Evolutionary conservation across 2,888 invertebrate species (phyloP), one percentile per base, ranked within the genome.

Genomic region (Troilus luridus): DNA sequence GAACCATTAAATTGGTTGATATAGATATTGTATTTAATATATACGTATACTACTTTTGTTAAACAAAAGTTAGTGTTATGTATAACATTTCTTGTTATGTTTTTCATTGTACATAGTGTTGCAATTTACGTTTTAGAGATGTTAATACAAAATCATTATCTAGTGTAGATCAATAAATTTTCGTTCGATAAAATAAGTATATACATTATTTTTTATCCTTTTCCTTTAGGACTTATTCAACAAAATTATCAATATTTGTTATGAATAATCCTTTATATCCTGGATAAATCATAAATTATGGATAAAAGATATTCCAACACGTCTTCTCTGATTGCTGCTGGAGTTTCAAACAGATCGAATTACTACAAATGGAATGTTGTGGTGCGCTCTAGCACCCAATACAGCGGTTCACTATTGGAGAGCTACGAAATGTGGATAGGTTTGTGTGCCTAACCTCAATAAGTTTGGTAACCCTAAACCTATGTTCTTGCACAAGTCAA

Each of bases 31-130:
- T 88, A 88, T 60, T 41, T 62, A 88, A 64, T 59, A 41, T 64
- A 11, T 12, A 59, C 7, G 17, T 64, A 64, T 60, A 88, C 88
- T 62, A 62, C 89, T 89, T 67, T 89, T 89, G 89, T 89, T 89
- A 89, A 89, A 89, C 89, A 89, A 64, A 72, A 89, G 89, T 89
- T 89, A 54, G 72, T 72, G 89, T 89, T 90, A 90, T 90, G 85
- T 90, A 90, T 81, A 90, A 85, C 85, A 90, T 90, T 90, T 88
- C 56, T 90, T 90, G 90, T 90, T 90, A 90, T 90, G 90, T 90
- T 90, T 85, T 67, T 90, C 56, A 77, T 81, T 90, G 90, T 90
- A 90, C 85, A 90, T 90, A 90, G 81, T 90, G 81, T 90, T 90
- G 81, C 59, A 90, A 54, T 90, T 90, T 90, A 90, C 77, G 90